Percentiles rank a stretch among this genome's conserved stretches.
phyloP scores from a whole-genome alignment of 1,140 invertebrate genomes.

The Drosophila lini region DNA sequence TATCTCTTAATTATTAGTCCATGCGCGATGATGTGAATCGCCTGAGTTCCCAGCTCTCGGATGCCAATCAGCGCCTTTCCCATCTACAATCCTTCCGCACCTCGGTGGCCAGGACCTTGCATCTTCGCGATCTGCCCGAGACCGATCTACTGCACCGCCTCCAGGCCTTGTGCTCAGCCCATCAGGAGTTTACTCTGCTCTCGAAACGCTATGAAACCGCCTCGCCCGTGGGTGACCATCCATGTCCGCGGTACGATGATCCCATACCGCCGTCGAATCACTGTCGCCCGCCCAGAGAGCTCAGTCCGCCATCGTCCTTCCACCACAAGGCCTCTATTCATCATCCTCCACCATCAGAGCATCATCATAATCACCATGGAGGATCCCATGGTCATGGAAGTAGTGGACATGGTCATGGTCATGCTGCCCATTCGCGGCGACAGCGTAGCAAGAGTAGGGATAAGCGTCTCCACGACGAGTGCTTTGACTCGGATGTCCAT shows the following conservation, averaged over 20 bases:
- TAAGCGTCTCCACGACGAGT: constrained; percentile 74
- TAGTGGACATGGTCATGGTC: constrained; percentile 29
- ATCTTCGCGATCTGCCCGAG: constrained; percentile 78
- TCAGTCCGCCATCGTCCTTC: constrained; percentile 33
- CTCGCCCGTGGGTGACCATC: constrained; percentile 80
- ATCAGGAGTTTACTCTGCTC: constrained; percentile 87
- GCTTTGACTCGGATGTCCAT: constrained; percentile 78
- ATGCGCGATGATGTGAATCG: constrained; percentile 90
- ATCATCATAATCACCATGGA: constrained; percentile 35
- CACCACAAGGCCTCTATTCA: constrained; percentile 31
- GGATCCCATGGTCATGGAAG: constrained; percentile 16
- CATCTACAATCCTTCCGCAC: constrained; percentile 90
- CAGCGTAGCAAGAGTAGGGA: constrained; percentile 76
- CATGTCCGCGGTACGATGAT: constrained; percentile 79
- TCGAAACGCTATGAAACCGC: constrained; percentile 86
- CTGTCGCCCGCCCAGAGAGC: constrained; percentile 73
- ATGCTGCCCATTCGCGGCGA: constrained; percentile 43
- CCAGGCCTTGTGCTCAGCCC: constrained; percentile 85
- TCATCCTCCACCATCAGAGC: constrained; percentile 20
- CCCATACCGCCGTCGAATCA: constrained; percentile 72
- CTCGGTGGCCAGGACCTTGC: constrained; percentile 88
- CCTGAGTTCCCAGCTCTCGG: constrained; percentile 89
- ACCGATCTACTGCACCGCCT: constrained; percentile 80
- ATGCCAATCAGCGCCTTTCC: constrained; percentile 89
- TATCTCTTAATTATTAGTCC: constrained; percentile 70